Evolutionary conservation across 92 coral and sea anemone species (phyloP).

Genomic region (Palythoa grandis): DNA sequence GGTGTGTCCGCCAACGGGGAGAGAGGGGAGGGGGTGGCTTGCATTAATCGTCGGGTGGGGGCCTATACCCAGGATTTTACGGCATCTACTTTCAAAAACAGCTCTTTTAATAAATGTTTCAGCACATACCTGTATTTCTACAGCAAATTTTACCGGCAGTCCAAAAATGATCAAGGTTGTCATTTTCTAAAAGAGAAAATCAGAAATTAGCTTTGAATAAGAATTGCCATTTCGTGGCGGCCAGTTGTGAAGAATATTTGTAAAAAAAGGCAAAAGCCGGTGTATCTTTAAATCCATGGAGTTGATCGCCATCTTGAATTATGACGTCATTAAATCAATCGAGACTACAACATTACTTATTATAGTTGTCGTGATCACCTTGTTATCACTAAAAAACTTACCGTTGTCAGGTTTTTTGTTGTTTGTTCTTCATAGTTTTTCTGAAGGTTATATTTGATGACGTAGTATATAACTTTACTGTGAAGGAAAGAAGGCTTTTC

Average conservation of each 20-base stretch:
- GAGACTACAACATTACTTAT: background rate
- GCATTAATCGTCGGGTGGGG: no score
- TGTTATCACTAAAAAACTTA: background rate
- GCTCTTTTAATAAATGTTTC: background rate
- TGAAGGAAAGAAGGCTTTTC: conserved; percentile 9
- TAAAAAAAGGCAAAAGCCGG: no score
- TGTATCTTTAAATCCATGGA: no score
- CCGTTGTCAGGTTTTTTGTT: conserved; percentile 3
- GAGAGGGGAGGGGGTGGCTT: no score
- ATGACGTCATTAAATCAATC: background rate
- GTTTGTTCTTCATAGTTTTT: background rate
- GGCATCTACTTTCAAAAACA: background rate
- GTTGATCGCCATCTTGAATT: background rate
- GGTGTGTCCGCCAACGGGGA: no score
- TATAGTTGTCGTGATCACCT: no score
- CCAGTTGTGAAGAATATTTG: no score
- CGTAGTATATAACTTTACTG: background rate
- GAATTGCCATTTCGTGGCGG: no score
- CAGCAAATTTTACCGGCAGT: background rate
- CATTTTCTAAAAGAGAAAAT: background rate
- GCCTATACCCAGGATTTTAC: background rate
- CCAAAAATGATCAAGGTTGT: background rate
- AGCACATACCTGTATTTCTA: conserved; percentile 18
- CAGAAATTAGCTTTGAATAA: background rate
- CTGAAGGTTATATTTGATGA: conserved; percentile 3